Base-by-base conservation (phyloP, 2,888 invertebrate genomes). In the Tetragnatha montana region DNA sequence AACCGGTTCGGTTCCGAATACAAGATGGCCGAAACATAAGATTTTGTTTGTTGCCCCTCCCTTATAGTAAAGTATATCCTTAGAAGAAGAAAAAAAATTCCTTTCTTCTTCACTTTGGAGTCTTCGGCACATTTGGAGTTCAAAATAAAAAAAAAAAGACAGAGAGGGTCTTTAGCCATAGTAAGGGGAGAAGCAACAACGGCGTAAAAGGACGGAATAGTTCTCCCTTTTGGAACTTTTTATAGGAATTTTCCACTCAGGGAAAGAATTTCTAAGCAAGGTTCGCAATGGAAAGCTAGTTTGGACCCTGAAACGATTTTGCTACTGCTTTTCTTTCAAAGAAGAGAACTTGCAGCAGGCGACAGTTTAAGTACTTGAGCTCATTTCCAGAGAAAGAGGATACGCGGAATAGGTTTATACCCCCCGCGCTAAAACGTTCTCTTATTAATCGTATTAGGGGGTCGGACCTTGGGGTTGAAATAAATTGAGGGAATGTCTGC, bases 181-280 rank as follows among this genome's bases (percentile, higher is more conserved):
- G 82, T 17, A 51, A 60, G 74, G 73, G 51, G 73, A 82, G 60
- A 82, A 70, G 73, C 74, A 51, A 73, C 35, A 35, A 73, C 51
- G 82, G 60, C 22, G 19, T 73, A 22, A 73, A 68, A 60, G n/a
- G 35, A 35, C 51, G 17, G 21, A 71, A 22, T 51, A 14, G 50
- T 74, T 60, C 51, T 74, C 6, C 3, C 49, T 35, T 6, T n/a
- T 60, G 74, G 60, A 82, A 82, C 51, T 51, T 82, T 73, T 74
- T 82, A 73, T 73, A 22, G 74, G 51, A 22, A 82, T 73, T 82
- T 76, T 82, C 74, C 60, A 82, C 60, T 35, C 3, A 60, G n/a
- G 35, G 22, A 74, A 74, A 73, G 82, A 82, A 82, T 82, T 51
- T 17, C 68, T 82, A 73, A 51, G 51, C 74, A 73, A 19, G 69